Conservation (phyloP, 2,797 vertebrate species). For the Coluber constrictor region DNA sequence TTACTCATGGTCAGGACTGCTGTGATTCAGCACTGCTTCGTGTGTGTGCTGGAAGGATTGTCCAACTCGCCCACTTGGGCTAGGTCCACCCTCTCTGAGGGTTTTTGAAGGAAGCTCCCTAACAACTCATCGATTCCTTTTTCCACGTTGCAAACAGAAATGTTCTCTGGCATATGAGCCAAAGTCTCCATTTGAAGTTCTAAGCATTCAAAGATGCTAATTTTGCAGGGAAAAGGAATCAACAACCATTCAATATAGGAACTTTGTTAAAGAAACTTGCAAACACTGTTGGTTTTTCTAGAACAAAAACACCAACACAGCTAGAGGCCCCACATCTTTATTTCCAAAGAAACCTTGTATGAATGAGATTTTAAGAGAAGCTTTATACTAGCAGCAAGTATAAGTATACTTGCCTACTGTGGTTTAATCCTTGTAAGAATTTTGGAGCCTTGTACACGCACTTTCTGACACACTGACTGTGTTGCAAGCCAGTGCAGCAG, state of each 20-base stretch:
- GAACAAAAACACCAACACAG: neutral
- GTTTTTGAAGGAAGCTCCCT: neutral
- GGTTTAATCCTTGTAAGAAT: neutral
- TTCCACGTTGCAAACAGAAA: neutral
- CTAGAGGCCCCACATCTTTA: neutral
- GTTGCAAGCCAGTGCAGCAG: neutral
- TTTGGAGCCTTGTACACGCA: neutral
- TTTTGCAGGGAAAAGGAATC: neutral
- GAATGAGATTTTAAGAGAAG: neutral
- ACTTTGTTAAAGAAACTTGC: neutral
- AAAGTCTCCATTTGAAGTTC: neutral
- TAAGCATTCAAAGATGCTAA: neutral
- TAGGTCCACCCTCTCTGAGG: neutral
- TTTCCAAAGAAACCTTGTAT: neutral
- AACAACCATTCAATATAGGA: neutral
- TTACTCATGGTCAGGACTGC: neutral
- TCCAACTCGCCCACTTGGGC: neutral
- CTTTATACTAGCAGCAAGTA: neutral
- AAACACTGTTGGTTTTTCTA: neutral
- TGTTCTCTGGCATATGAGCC: neutral
- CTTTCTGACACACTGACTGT: neutral
- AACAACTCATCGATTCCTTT: neutral
- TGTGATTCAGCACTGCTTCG: neutral
- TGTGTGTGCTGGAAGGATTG: neutral
- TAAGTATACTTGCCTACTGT: neutral